Base-by-base conservation (phyloP, 2,797 vertebrate genomes). In the Lateolabrax maculatus region DNA sequence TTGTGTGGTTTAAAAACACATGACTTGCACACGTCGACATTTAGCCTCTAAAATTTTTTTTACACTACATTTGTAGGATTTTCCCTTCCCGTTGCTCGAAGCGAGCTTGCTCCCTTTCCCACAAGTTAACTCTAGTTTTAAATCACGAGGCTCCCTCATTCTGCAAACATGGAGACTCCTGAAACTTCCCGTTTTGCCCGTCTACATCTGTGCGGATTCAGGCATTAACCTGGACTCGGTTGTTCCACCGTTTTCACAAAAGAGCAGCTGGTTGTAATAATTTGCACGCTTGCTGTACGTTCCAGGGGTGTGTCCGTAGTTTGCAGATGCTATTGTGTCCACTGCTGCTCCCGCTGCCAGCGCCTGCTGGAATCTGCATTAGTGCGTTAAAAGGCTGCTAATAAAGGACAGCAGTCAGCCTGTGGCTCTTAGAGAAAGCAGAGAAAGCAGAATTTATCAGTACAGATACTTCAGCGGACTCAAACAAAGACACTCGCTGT, bases 251-350 rank as follows among this genome's bases (percentile, higher is more conserved):
- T 4, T 77, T 37, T 56, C 36, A 51, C 15, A 8, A 21, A 46
- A 21, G 9, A 48, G 51, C 79, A 84, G 71, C 78, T 77, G 74
- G 27, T 77, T 75, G 55, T 68, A 25, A 80, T 87, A 5, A 55
- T 72, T 51, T 60, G 27, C 61, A 68, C 83, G 36, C 31, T 18
- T 48, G 19, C n/a, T 64, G 36, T 9, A 36, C 15, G 18, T 29
- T 46, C 19, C 25, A 13, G 16, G 43, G 69, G 27, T 8, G 27
- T 43, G 62, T 41, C 43, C 16, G 49, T 27, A 18, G 37, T 51
- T 49, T 44, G 19, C 19, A 58, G 77, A 72, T 27, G 49, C 51
- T 71, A 0, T 15, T 18, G 46, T 62, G 49, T 53, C 39, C 25
- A 1, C 62, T 75, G 55, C 29, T 49, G 41, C 7, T 63, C 21